Percentiles rank a stretch among this genome's conserved stretches.
phyloP scores from a whole-genome alignment of 2,113 vertebrate genomes.

The Pangasianodon gigas region DNA sequence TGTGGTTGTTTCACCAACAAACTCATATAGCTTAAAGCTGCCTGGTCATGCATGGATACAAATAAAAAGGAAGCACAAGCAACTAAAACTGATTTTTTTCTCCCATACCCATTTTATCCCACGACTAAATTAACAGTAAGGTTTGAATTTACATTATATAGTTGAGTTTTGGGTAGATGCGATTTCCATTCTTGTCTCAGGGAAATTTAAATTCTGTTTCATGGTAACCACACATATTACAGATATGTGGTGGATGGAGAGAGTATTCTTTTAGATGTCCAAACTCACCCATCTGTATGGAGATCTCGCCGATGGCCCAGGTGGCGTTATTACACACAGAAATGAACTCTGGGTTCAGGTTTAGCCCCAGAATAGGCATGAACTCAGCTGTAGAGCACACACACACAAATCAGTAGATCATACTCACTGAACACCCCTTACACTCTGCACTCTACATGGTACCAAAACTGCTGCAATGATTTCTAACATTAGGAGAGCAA shows the following conservation, averaged over 20 bases:
- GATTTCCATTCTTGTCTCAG: neutral
- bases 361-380: slow-evolving; percentile 94
- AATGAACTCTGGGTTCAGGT: slow-evolving; percentile 95
- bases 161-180: neutral
- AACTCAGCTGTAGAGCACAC: slow-evolving; percentile 81
- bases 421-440: neutral
- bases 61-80: neutral
- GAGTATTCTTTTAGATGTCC: neutral
- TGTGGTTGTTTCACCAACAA: neutral
- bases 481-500: neutral
- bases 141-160: neutral
- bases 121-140: neutral
- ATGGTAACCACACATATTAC: neutral
- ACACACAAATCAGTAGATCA: slow-evolving; percentile 31
- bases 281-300: slow-evolving; percentile 94
- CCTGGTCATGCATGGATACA: neutral
- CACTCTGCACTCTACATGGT: neutral
- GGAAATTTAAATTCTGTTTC: neutral
- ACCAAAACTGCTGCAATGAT: neutral
- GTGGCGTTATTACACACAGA: slow-evolving; percentile 96
- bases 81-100: neutral
- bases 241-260: neutral
- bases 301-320: slow-evolving; percentile 97
- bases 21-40: neutral
- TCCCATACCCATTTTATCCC: neutral